phyloP scores from a whole-genome alignment of 2,888 invertebrate genomes.

The Micoletzkya japonica region DNA sequence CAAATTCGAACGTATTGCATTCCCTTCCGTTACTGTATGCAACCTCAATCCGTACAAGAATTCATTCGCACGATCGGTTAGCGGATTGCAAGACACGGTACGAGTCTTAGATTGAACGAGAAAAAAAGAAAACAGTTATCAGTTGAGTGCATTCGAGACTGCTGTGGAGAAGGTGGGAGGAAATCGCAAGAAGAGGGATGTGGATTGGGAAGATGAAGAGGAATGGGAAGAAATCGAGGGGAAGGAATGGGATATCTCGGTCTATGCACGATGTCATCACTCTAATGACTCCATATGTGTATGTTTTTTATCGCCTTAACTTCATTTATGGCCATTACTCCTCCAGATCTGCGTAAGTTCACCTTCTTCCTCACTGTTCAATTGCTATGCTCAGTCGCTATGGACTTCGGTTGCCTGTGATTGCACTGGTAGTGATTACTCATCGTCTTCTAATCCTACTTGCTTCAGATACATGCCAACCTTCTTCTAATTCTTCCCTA shows the following conservation, averaged over 20 bases:
- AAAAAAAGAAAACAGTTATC: constrained; percentile 19
- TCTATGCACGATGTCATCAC: too few relatives aligned
- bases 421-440: background rate
- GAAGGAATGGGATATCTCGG: background rate
- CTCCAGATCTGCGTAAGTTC: constrained; percentile 41
- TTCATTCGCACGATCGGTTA: constrained; percentile 51
- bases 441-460: background rate
- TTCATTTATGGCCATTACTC: too few relatives aligned
- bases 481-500: background rate
- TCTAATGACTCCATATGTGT: too few relatives aligned
- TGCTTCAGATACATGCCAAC: background rate
- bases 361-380: background rate
- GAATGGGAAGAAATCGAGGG: background rate
- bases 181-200: background rate
- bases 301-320: too few relatives aligned
- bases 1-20: constrained; percentile 61
- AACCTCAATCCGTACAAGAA: constrained; percentile 63
- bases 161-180: constrained; percentile 38
- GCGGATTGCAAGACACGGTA: constrained; percentile 54
- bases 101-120: background rate
- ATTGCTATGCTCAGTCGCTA: background rate
- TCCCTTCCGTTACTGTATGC: constrained; percentile 61
- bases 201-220: constrained; percentile 20
- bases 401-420: constrained; percentile 12
- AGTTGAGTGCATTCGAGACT: constrained; percentile 56